A percentile compares a stretch with the other conserved stretches of the same genome.
Conservation (phyloP, 2,888 invertebrate genomes). For the Dasypogon diadema region DNA sequence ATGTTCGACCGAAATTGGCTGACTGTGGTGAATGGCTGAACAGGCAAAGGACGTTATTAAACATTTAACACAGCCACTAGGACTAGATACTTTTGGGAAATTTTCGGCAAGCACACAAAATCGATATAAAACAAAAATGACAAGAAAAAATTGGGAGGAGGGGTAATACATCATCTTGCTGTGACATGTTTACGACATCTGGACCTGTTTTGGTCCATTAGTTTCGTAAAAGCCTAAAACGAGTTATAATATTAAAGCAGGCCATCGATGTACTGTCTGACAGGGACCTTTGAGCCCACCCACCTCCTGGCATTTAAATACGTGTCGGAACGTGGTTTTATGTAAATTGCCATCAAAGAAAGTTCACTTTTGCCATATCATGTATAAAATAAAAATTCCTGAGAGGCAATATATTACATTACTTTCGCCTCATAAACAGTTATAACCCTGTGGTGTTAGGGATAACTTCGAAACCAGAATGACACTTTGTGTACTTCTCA, state of each 20-base stretch:
- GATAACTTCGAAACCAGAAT: no score
- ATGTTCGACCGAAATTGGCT: conserved; percentile 34
- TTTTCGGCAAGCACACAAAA: conserved; percentile 31
- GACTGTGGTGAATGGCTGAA: conserved; percentile 27
- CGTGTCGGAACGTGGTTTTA: conserved; percentile 13
- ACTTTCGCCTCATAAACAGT: background rate
- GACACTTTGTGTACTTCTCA: no score
- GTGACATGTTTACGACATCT: conserved; percentile 46
- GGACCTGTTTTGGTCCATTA: conserved; percentile 52
- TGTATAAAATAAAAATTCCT: background rate
- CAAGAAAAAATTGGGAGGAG: conserved; percentile 23
- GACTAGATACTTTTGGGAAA: conserved; percentile 19
- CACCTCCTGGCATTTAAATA: conserved; percentile 14
- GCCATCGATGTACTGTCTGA: background rate
- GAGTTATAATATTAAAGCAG: background rate
- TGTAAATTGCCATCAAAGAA: conserved; percentile 8
- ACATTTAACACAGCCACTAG: conserved; percentile 49
- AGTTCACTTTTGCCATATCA: background rate
- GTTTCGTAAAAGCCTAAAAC: conserved; percentile 58
- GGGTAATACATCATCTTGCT: conserved; percentile 45
- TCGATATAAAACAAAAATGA: conserved; percentile 50
- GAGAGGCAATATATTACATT: background rate
- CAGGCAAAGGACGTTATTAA: conserved; percentile 38
- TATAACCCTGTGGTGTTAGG: background rate
- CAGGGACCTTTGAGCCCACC: background rate